These are phyloP conservation scores for Axea sp. DNA, from an alignment of 2,888 invertebrate species.

Conservation along the genomic window DNA sequence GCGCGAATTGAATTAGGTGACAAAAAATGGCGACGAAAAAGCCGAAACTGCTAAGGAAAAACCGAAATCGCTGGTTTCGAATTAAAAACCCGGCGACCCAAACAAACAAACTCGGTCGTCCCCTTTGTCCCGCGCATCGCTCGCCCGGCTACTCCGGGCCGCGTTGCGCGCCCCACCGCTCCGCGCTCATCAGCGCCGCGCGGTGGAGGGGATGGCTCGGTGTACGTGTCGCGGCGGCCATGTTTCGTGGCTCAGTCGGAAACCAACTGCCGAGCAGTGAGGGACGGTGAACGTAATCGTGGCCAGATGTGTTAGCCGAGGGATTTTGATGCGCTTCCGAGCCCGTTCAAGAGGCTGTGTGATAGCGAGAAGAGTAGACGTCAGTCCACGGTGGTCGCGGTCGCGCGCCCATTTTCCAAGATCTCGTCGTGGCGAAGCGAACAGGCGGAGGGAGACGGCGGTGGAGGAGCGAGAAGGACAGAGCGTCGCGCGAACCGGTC, in stretches of 20 bases:
- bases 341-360: constrained; percentile 75
- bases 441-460: constrained; percentile 12
- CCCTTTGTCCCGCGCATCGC: no score
- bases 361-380: constrained; percentile 68
- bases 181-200: background rate
- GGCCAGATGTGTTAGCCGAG: constrained; percentile 77
- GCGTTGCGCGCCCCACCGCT: background rate
- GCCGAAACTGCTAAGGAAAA: no score
- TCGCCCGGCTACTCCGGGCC: no score
- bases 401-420: constrained; percentile 62
- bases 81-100: no score
- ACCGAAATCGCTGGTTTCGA: no score
- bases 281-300: constrained; percentile 76
- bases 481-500: constrained; percentile 31
- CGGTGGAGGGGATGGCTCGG: constrained; percentile 1
- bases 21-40: no score
- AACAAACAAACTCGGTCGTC: no score
- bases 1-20: no score
- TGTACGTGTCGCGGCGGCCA: constrained; percentile 34
- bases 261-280: constrained; percentile 79
- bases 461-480: constrained; percentile 8
- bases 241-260: constrained; percentile 73
- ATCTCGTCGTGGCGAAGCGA: constrained; percentile 53
- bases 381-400: constrained; percentile 13
- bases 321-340: constrained; percentile 78